A percentile compares a stretch with the other conserved stretches of the same genome.
Conservation (phyloP, 2,113 vertebrate genomes). For the Ictidomys tridecemlineatus region DNA sequence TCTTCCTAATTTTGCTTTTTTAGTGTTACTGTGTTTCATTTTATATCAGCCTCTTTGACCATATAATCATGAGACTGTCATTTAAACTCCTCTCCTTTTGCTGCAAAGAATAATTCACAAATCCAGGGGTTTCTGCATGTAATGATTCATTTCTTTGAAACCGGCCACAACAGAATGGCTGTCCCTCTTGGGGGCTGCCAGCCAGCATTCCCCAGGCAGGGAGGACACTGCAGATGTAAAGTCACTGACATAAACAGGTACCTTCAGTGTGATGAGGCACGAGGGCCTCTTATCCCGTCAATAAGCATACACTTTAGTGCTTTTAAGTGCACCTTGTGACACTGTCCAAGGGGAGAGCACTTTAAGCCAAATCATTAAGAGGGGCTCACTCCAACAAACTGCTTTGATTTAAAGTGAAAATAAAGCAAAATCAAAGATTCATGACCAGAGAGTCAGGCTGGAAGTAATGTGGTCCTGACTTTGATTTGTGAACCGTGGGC, state of each 20-base stretch:
- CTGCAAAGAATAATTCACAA: not conserved
- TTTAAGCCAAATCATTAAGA: not conserved
- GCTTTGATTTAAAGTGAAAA: conserved; percentile 51
- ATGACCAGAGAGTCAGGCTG: not conserved
- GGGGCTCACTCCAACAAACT: not conserved
- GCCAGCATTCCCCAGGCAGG: not conserved
- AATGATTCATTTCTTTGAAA: not conserved
- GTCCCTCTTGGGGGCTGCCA: not conserved
- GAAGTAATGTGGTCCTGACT: not conserved
- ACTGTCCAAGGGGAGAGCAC: not conserved
- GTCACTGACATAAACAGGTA: not conserved
- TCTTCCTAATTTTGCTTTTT: not conserved
- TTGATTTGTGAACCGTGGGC: not conserved
- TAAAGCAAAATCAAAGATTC: not conserved
- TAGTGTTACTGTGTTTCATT: not conserved
- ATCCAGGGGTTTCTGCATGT: not conserved
- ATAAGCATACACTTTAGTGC: not conserved
- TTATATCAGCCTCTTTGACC: not conserved
- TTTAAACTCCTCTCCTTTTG: not conserved
- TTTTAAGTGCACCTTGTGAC: not conserved
- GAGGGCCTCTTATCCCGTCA: not conserved
- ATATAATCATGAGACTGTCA: not conserved
- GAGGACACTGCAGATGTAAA: not conserved
- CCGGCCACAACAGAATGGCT: not conserved
- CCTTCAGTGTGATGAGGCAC: rapidly evolving